A percentile compares a stretch with the other conserved stretches of the same genome.
phyloP scores from a whole-genome alignment of 2,113 vertebrate genomes.

The Myotis davidii region DNA sequence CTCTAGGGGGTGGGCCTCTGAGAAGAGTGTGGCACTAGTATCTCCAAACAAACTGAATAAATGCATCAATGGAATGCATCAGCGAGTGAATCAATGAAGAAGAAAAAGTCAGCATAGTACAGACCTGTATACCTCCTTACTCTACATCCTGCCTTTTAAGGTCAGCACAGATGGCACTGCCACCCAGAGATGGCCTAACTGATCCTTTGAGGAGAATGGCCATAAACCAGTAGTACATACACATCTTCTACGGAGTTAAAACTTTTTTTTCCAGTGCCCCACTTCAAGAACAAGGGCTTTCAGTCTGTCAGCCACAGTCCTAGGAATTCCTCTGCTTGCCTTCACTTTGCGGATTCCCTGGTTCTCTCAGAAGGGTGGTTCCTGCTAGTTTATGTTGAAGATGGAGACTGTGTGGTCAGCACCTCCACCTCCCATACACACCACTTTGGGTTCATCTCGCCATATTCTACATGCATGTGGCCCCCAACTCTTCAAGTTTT shows the following conservation, averaged over 20 bases:
- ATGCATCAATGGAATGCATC: not conserved
- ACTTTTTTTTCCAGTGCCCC: not conserved
- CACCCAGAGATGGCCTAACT: not conserved
- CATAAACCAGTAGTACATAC: not conserved
- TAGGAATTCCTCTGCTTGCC: not conserved
- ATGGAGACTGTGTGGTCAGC: not conserved
- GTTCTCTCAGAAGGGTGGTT: not conserved
- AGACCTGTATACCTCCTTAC: not conserved
- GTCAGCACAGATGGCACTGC: not conserved
- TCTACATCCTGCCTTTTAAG: not conserved
- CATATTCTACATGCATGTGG: not conserved
- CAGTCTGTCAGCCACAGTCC: not conserved
- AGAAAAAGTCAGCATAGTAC: not conserved
- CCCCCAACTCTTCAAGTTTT: not conserved
- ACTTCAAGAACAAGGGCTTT: not conserved
- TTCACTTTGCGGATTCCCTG: not conserved
- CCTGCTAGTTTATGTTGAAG: not conserved
- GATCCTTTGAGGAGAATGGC: not conserved
- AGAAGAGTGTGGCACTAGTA: not conserved
- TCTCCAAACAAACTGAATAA: slow-evolving; percentile 1
- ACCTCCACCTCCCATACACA: not conserved
- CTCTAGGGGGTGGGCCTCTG: not conserved
- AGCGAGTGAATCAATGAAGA: not conserved
- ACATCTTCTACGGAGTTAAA: not conserved
- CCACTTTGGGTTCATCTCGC: not conserved